Evolutionary conservation across 2,888 invertebrate genomes (phyloP), one percentile per base, ranked within the genome.

Genomic region (Mythimna ferrago): DNA sequence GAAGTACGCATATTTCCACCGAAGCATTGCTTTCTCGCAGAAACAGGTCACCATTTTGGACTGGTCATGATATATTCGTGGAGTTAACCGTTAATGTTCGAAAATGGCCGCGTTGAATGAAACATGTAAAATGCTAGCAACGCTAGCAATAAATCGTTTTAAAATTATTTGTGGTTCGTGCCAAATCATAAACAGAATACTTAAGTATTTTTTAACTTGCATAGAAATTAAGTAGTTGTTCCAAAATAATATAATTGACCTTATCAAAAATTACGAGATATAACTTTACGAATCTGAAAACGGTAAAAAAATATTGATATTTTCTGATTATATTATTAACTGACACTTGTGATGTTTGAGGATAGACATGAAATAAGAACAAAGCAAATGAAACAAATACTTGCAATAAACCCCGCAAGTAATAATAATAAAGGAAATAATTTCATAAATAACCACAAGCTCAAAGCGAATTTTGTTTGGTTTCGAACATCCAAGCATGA

Each of bases 31-130:
- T n/a, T 0, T n/a, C 6, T 38, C n/a, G 6, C 56, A 9, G 58
- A 2, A 58, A 44, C 1, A 53, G 16, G 60, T 10, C 65, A 32
- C 41, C 56, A 66, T 61, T 75, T 74, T 75, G 61, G 60, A 71
- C 35, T 32, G 3, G 26, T 16, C 11, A 38, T 26, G 26, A 10
- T 38, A n/a, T 0, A 0, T 41, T 16, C 6, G 16, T 67, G 4
- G 9, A 19, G 51, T 19, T 9, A 16, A 44, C 3, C 10, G 32
- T 38, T 10, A 38, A 21, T 48, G 9, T 44, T 66, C 26, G 9
- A 10, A 66, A 66, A 60, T 58, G 16, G 38, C n/a, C 64, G 14
- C 26, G 26, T 26, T 14, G 26, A 14, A 6, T 56, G 56, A 6
- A 19, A 51, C 16, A 48, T 48, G 48, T 48, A 48, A 48, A 48